Evolutionary conservation across 2,113 vertebrate species (phyloP), one percentile per base, ranked within the genome.

Genomic region (Aptenodytes patagonicus): DNA sequence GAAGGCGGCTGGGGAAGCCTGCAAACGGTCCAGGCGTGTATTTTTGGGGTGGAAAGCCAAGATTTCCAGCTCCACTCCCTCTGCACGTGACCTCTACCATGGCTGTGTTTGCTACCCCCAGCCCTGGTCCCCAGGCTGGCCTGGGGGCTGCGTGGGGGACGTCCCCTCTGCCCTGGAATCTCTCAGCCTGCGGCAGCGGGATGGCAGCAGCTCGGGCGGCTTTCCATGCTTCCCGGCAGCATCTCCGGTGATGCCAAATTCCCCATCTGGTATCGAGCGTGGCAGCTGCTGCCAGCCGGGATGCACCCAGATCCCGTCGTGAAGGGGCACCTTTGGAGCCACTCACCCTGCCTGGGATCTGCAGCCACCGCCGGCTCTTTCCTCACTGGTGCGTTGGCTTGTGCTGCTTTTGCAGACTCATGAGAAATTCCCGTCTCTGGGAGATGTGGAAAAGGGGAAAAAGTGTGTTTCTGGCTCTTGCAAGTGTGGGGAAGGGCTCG

Each of bases 321-420:
- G 22, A 32, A 52, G 81, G 31, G 65, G 15, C 16, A n/a, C 24
- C 26, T 36, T 58, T 0, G 5, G 91, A 86, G 47, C 44, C 0
- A 10, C 36, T 64, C 24, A 62, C 38, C 47, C 49, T 38, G n/a
- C 57, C 42, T 1, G 0, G 68, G 28, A 4, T 29, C 55, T 29
- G 36, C n/a, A n/a, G 31, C 55, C 6, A 0, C 46, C 3, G 6
- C 55, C 47, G 9, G n/a, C 68, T 55, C 29, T 17, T 22, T 16
- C 34, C 51, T 65, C 0, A 0, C 38, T 19, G 64, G 7, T 0
- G 0, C 3, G 11, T 40, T 0, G 0, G 42, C 61, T 68, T 3
- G 0, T 42, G 51, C 55, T n/a, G 68, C 28, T 46, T 62, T n/a
- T 46, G 22, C 6, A 25, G 38, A 13, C 19, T 86, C 7, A 4